Base-by-base conservation (phyloP, 2,888 invertebrate species). In the Agapostemon virescens region DNA sequence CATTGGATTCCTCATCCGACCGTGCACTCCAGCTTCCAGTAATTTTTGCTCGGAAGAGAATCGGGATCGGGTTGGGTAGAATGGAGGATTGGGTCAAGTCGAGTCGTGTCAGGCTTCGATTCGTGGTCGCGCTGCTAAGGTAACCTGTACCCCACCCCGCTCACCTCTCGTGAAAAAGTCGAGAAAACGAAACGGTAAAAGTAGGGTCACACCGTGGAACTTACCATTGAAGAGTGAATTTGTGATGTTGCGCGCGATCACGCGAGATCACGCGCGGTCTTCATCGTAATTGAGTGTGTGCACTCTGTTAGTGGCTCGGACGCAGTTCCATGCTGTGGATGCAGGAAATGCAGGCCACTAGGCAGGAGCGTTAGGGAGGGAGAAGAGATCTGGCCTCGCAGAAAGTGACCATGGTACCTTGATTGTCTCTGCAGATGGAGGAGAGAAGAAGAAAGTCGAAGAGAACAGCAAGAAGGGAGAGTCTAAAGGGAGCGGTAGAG, bases 351-450 rank as follows among this genome's bases (percentile, higher is more conserved):
- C 82, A 79, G 81, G 80, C 87, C 82, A 77, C 82, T 87, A 81
- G 78, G 82, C 83, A 76, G 78, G 71, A 85, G 81, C 83, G 84
- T 85, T 86, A 84, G 88, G 85, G 86, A 89, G 88, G 86, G 84
- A 87, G 86, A 85, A 85, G 86, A 85, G 66, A 72, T 86, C 86
- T 86, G 84, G 86, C 87, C 85, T 88, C 84, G 84, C 89, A 87
- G 88, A 90, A 85, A 89, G 90, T 91, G 90, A 91, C 88, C 88
- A 87, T 89, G 90, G 90, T 90, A 92, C 92, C 91, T 91, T 91
- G 89, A 90, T 90, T 91, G 90, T 90, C 89, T 90, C 90, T 90
- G 92, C 91, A 92, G 93, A 93, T 93, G 92, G 92, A 89, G 93
- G 91, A 88, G 92, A 91, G 89, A 93, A 93, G 92, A 92, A 90